Evolutionary conservation across 2,113 vertebrate species (phyloP).

Genomic region (Oxyura jamaicensis): DNA sequence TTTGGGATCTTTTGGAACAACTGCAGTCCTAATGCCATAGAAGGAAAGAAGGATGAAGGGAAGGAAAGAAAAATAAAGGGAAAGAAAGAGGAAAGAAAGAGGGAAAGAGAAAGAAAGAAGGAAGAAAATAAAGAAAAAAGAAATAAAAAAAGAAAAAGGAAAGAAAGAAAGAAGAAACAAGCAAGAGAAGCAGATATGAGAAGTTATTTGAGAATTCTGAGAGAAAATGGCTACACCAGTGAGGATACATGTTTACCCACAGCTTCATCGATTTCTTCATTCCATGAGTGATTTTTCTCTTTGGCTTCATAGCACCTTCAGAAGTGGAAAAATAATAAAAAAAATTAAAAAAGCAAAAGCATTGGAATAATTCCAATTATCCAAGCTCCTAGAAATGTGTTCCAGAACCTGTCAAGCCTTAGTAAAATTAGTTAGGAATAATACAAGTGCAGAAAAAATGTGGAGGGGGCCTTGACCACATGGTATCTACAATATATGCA

Average conservation of each 20-base stretch:
- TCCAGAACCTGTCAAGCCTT: conserved; percentile 5
- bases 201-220: neutral
- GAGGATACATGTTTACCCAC: neutral
- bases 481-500: neutral
- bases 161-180: fast-evolving
- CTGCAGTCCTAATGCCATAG: neutral
- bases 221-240: neutral
- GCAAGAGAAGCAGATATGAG: neutral
- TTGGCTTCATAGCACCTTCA: neutral
- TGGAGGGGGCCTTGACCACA: neutral
- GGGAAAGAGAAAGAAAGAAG: neutral
- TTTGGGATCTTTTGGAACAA: neutral
- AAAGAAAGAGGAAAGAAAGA: no score
- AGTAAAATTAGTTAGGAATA: neutral
- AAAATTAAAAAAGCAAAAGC: neutral
- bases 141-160: no score
- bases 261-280: neutral
- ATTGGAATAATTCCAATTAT: neutral
- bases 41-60: no score
- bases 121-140: neutral
- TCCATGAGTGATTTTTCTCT: neutral
- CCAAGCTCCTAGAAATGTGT: neutral
- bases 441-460: neutral
- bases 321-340: neutral
- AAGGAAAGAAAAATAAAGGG: neutral